phyloP scores from a whole-genome alignment of 2,888 invertebrate genomes.

The Acanthopleura granulata region DNA sequence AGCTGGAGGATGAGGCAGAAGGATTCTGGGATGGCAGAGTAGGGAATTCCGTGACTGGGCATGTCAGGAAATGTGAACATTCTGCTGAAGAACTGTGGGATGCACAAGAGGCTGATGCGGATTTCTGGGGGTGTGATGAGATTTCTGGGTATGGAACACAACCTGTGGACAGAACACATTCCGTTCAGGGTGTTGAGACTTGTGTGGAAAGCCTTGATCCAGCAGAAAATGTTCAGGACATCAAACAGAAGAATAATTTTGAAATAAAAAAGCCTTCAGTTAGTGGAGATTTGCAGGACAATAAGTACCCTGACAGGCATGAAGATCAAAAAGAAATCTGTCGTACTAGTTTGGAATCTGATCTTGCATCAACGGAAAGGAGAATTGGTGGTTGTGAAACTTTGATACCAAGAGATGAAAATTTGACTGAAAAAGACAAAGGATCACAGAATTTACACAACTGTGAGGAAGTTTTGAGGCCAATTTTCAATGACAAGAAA shows the following conservation, averaged over 20 bases:
- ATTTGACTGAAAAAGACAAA: neutral
- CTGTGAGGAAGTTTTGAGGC: neutral
- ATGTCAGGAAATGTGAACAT: too few species aligned
- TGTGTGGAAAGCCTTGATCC: neutral
- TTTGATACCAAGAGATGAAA: neutral
- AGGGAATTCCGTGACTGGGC: neutral
- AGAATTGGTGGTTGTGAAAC: neutral
- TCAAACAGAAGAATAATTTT: neutral
- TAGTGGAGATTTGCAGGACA: neutral
- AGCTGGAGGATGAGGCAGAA: neutral
- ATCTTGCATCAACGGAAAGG: neutral
- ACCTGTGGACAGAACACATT: neutral
- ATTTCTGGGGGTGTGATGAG: conserved; percentile 10
- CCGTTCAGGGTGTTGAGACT: neutral
- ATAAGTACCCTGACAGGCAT: too few species aligned
- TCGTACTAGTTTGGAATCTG: neutral
- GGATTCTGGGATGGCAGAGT: neutral
- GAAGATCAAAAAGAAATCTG: neutral
- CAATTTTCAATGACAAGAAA: neutral
- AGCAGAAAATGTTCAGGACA: neutral
- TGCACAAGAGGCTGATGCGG: conserved; percentile 14
- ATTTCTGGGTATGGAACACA: too few species aligned
- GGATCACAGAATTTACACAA: neutral
- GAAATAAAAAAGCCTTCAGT: neutral
- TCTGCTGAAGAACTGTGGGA: neutral